Evolutionary conservation across 2,797 vertebrate genomes (phyloP).

Genomic region (Hippoglossus hippoglossus): DNA sequence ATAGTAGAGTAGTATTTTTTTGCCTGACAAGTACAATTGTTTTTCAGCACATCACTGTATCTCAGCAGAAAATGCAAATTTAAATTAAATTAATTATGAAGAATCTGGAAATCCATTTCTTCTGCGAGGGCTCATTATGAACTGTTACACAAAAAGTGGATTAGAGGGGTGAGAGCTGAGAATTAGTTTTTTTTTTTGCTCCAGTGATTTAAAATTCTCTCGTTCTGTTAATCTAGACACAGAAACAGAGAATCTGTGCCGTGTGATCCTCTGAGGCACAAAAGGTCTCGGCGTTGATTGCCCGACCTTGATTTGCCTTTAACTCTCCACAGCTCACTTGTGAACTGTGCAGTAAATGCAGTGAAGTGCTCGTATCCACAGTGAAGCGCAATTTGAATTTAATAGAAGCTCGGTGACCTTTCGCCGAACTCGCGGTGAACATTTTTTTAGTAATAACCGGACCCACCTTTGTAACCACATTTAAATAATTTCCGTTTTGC

Average conservation of each 20-base stretch:
- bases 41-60: too few relatives aligned
- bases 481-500: conserved; percentile 32
- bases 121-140: too few relatives aligned
- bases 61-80: too few relatives aligned
- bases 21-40: too few relatives aligned
- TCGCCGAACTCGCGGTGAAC: conserved; percentile 21
- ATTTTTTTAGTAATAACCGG: not conserved
- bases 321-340: not conserved
- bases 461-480: not conserved
- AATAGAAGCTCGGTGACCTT: conserved; percentile 18
- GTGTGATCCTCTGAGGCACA: not conserved
- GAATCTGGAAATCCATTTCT: too few relatives aligned
- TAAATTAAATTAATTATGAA: too few relatives aligned
- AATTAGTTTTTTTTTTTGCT: too few relatives aligned
- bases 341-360: conserved; percentile 20
- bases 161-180: too few relatives aligned
- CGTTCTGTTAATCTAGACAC: not conserved
- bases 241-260: not conserved
- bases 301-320: conserved; percentile 12
- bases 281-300: not conserved
- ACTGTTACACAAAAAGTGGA: too few relatives aligned
- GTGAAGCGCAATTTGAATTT: conserved; percentile 10
- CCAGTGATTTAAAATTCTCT: too few relatives aligned
- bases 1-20: too few relatives aligned
- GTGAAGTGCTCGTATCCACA: conserved; percentile 1